phyloP scores from a whole-genome alignment of 2,113 vertebrate species.

The Pygathrix nemaeus region DNA sequence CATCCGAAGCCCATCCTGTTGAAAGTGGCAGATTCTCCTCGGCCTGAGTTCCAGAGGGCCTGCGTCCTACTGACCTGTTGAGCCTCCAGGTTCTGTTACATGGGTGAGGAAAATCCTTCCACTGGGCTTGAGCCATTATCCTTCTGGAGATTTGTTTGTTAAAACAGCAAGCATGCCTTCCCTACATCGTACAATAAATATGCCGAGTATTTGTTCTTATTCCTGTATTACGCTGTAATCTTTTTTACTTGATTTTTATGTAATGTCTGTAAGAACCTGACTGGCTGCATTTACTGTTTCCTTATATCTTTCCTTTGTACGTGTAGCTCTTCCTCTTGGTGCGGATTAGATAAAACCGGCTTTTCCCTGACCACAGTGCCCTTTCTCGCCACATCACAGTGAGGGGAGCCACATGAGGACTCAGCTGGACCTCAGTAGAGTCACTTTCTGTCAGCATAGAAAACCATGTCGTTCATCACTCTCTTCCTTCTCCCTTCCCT shows the following conservation, averaged over 20 bases:
- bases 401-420: neutral
- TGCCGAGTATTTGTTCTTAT: no score
- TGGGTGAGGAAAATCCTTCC: rapidly evolving
- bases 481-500: rapidly evolving
- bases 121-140: rapidly evolving
- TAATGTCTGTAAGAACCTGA: neutral
- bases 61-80: rapidly evolving
- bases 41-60: rapidly evolving
- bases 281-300: neutral
- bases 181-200: neutral
- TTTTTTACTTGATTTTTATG: neutral
- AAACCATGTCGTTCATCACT: neutral
- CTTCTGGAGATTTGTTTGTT: neutral
- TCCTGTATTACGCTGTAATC: neutral
- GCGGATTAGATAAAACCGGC: neutral
- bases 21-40: neutral
- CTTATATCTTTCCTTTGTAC: neutral
- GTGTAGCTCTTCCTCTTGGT: neutral
- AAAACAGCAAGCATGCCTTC: neutral
- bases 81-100: rapidly evolving
- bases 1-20: neutral
- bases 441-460: no score
- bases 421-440: neutral
- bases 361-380: neutral
- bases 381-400: no score